Conservation (phyloP, 2,797 vertebrate genomes). For the Diplodus puntazzo region DNA sequence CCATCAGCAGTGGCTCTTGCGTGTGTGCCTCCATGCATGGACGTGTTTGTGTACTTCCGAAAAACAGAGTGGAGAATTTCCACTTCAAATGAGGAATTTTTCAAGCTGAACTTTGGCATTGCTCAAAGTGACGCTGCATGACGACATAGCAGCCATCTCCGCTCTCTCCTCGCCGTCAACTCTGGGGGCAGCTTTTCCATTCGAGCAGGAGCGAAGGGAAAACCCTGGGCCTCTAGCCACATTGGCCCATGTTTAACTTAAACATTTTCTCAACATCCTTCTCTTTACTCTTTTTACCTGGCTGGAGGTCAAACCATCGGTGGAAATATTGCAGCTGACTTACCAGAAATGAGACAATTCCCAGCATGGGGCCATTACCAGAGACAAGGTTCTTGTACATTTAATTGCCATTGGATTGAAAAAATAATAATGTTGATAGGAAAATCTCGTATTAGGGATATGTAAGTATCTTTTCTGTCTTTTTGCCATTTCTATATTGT, state of each 20-base stretch:
- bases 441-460: not conserved
- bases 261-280: slow-evolving; percentile 65
- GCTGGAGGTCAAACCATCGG: slow-evolving; percentile 52
- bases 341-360: slow-evolving; percentile 65
- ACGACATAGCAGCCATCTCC: slow-evolving; percentile 55
- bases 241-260: slow-evolving; percentile 58
- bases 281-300: slow-evolving; percentile 66
- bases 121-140: slow-evolving; percentile 41
- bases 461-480: not conserved
- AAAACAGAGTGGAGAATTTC: slow-evolving; percentile 64
- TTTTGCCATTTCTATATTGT: not conserved
- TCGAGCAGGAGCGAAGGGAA: slow-evolving; percentile 53
- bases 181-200: slow-evolving; percentile 65
- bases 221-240: slow-evolving; percentile 54
- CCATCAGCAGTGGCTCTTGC: slow-evolving; percentile 75
- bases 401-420: slow-evolving; percentile 5
- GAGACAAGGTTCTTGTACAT: slow-evolving; percentile 23
- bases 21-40: slow-evolving; percentile 55
- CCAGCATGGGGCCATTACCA: slow-evolving; percentile 29
- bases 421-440: slow-evolving; percentile 1
- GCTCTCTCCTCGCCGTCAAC: slow-evolving; percentile 50
- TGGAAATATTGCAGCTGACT: slow-evolving; percentile 71
- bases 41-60: slow-evolving; percentile 62
- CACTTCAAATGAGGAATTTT: slow-evolving; percentile 58
- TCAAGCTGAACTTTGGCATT: slow-evolving; percentile 36